These are phyloP conservation scores for Dipodomys ordii DNA, from an alignment of 2,113 vertebrate genomes.

Conservation along the genomic window DNA sequence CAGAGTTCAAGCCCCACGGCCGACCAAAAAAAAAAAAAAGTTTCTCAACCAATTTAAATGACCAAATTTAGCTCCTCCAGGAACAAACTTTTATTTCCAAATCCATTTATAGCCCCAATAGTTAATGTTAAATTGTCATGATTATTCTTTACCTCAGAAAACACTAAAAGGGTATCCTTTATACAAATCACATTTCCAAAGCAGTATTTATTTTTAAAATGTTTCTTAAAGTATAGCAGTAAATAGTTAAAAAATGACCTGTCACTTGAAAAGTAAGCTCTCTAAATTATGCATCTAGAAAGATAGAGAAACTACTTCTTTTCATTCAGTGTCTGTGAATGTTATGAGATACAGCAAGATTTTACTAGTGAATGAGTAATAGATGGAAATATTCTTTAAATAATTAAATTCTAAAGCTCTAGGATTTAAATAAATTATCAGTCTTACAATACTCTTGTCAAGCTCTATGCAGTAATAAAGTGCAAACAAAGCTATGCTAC, in stretches of 20 bases:
- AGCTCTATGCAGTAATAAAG: background rate
- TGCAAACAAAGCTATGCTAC: background rate
- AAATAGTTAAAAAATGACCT: conserved; percentile 35
- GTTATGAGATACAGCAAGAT: background rate
- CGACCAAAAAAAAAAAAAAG: no score
- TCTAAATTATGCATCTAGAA: conserved; percentile 35
- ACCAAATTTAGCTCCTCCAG: conserved; percentile 60
- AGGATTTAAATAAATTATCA: conserved; percentile 56
- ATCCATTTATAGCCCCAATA: background rate
- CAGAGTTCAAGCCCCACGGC: no score
- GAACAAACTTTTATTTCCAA: conserved; percentile 52
- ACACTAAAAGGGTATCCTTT: background rate
- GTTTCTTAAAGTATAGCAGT: conserved; percentile 5
- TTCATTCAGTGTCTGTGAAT: conserved; percentile 44
- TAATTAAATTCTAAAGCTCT: conserved; percentile 63
- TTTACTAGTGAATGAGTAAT: conserved; percentile 31
- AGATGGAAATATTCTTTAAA: conserved; percentile 50
- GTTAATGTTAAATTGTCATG: conserved; percentile 40
- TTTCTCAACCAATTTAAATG: conserved; percentile 64
- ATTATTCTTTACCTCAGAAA: conserved; percentile 57
- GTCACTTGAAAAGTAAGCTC: conserved; percentile 24
- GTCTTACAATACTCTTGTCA: background rate
- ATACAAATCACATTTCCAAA: conserved; percentile 41
- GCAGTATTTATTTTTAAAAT: conserved; percentile 28
- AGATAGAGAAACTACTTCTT: conserved; percentile 45